Percentiles rank a stretch among this genome's conserved stretches.
phyloP scores from a whole-genome alignment of 2,113 vertebrate genomes.

The Numida meleagris region DNA sequence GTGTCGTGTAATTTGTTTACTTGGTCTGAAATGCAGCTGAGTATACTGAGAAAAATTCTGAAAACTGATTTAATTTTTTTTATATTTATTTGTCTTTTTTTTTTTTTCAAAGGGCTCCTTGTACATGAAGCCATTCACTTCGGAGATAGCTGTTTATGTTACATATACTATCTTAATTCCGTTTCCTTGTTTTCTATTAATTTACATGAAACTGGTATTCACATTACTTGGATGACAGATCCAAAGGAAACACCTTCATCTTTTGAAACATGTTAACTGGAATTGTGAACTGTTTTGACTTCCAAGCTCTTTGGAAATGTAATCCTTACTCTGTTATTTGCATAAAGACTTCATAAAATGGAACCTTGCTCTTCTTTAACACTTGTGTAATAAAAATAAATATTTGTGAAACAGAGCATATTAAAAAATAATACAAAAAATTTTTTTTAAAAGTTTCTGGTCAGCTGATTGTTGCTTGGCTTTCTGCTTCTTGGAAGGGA shows the following conservation, averaged over 20 bases:
- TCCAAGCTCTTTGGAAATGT: background rate
- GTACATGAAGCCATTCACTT: background rate
- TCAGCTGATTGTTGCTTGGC: background rate
- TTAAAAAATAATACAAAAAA: no score
- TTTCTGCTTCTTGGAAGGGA: background rate
- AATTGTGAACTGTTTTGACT: background rate
- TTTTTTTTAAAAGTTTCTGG: background rate
- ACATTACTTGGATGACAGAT: background rate
- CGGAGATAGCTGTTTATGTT: background rate
- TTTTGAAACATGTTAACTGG: background rate
- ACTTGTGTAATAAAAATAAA: background rate
- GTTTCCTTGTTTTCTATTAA: background rate
- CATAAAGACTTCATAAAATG: background rate
- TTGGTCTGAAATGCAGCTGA: background rate
- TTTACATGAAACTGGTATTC: background rate
- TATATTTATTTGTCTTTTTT: slow-evolving; percentile 11
- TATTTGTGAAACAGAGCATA: background rate
- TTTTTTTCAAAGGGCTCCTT: background rate
- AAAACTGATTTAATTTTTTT: slow-evolving; percentile 11
- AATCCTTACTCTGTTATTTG: background rate
- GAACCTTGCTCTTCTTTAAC: background rate
- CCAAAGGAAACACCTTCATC: background rate
- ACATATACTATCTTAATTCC: background rate
- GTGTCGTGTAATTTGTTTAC: slow-evolving; percentile 26
- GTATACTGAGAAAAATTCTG: slow-evolving; percentile 14